These are phyloP conservation scores for Campylorhamphus procurvoides DNA, from an alignment of 2,113 vertebrate species.

Conservation along the genomic window DNA sequence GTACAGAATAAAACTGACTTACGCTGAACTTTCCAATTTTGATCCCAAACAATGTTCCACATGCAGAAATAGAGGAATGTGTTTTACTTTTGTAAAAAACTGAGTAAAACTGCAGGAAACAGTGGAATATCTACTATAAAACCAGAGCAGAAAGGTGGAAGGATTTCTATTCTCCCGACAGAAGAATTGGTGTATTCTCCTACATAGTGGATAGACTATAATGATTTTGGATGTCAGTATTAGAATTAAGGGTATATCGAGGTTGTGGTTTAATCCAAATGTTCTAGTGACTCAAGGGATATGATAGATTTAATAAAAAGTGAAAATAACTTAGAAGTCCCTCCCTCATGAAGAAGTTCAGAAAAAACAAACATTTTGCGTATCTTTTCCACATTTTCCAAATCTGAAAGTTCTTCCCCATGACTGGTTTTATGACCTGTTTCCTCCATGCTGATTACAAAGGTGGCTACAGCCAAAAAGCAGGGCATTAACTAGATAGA, in stretches of 20 bases:
- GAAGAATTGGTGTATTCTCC: not conserved
- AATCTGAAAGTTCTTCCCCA: not conserved
- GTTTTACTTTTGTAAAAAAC: not conserved
- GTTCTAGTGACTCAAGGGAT: not conserved
- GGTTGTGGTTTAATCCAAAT: not conserved
- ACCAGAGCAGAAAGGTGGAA: not conserved
- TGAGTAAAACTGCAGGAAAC: not conserved
- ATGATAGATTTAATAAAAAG: not conserved
- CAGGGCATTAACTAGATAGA: not conserved
- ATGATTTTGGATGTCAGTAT: not conserved
- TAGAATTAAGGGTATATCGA: not conserved
- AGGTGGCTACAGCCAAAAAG: not conserved
- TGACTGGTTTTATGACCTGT: not conserved
- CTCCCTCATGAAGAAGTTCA: not conserved
- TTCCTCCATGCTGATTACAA: not conserved
- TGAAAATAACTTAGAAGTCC: not conserved
- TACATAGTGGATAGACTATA: not conserved
- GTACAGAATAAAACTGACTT: not conserved
- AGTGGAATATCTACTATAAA: not conserved
- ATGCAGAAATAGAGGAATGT: not conserved
- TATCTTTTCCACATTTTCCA: not conserved
- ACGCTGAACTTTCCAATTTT: not conserved
- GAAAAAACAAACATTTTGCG: not conserved
- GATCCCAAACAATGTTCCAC: not conserved
- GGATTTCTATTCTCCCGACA: not conserved